phyloP scores from a whole-genome alignment of 2,888 invertebrate species.

The Caprella mutica region DNA sequence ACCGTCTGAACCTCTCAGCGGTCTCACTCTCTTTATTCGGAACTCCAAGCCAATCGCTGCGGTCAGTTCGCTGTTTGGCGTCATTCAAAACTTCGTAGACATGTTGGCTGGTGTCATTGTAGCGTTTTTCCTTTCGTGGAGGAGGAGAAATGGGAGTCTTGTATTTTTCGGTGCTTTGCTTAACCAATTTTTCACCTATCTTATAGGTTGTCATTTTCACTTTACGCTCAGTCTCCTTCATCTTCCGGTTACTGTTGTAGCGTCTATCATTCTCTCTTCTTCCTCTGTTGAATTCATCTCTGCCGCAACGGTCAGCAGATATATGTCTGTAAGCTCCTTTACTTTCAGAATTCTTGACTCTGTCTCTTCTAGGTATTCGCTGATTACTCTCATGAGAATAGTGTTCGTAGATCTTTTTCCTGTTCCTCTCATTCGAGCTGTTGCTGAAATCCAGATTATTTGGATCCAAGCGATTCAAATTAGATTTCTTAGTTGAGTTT shows the following conservation, averaged over 20 bases:
- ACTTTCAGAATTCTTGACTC: too few relatives aligned
- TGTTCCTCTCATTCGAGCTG: too few relatives aligned
- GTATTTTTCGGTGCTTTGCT: slow-evolving; percentile 3
- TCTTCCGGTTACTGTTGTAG: background rate
- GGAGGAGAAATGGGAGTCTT: background rate
- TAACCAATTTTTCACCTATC: slow-evolving; percentile 2
- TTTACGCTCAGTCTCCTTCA: background rate
- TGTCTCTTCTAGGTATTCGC: too few relatives aligned
- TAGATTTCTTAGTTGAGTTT: too few relatives aligned
- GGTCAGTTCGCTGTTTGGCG: background rate
- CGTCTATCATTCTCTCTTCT: background rate
- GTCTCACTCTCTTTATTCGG: background rate
- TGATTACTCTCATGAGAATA: too few relatives aligned
- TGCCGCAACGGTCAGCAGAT: background rate
- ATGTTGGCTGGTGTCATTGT: too few relatives aligned
- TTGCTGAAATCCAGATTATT: too few relatives aligned
- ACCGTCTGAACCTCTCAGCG: background rate
- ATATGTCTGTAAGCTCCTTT: background rate
- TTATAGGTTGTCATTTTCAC: slow-evolving; percentile 7
- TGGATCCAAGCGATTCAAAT: too few relatives aligned
- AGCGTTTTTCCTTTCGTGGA: background rate
- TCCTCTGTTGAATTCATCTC: background rate
- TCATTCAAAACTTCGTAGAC: too few relatives aligned
- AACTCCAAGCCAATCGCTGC: background rate
- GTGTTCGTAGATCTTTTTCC: too few relatives aligned